Evolutionary conservation across 1,140 invertebrate genomes (phyloP).

Genomic region (Papilio dardanus): DNA sequence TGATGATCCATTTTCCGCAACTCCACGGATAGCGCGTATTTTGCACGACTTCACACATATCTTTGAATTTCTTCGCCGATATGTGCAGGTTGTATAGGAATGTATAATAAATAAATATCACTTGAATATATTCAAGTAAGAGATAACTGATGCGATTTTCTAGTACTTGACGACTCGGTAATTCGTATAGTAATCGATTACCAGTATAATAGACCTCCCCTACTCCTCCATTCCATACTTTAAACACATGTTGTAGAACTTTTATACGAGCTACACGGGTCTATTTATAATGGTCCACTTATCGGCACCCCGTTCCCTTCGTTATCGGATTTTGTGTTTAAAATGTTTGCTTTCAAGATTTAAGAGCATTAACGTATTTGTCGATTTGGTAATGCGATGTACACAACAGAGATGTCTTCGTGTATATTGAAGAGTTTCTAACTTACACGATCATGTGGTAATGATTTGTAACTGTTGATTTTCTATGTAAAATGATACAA

Average conservation of each 20-base stretch:
- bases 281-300: conserved; percentile 39
- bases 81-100: too few species aligned
- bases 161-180: conserved; percentile 61
- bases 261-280: neutral
- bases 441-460: too few species aligned
- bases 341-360: conserved; percentile 53
- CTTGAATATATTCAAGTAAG: conserved; percentile 3
- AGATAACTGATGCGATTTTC: conserved; percentile 62
- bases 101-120: neutral
- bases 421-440: neutral
- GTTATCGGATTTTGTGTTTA: conserved; percentile 50
- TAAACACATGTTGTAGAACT: neutral
- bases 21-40: too few species aligned
- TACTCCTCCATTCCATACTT: neutral
- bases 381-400: conserved; percentile 34
- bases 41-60: too few species aligned
- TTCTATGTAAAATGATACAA: too few species aligned
- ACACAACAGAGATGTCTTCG: neutral
- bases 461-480: too few species aligned
- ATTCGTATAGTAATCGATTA: conserved; percentile 49
- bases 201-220: conserved; percentile 44
- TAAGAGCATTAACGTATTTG: conserved; percentile 27
- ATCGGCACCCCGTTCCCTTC: conserved; percentile 56
- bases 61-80: too few species aligned
- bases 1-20: too few species aligned